A percentile compares a stretch with the other conserved stretches of the same genome.
Evolutionary conservation across 2,888 invertebrate genomes (phyloP).

Genomic region (Dione juno): DNA sequence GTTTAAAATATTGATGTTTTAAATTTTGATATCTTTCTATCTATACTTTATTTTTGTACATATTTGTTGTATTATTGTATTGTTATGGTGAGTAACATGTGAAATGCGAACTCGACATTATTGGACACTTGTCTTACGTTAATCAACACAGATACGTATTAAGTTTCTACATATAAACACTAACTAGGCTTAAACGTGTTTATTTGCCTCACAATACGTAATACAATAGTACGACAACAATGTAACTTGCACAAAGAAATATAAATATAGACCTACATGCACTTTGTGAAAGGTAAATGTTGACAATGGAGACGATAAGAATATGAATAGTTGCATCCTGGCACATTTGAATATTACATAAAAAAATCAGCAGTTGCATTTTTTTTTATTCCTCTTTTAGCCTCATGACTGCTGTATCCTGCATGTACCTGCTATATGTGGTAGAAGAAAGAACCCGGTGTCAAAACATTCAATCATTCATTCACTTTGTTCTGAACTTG

Average conservation of each 20-base stretch:
- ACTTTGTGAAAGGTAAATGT: slow-evolving; percentile 23
- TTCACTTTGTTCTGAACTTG: no score
- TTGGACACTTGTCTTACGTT: slow-evolving; percentile 7
- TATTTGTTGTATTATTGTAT: no score
- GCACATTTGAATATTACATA: not conserved
- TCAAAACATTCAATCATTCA: no score
- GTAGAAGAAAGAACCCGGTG: no score
- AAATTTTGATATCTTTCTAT: no score
- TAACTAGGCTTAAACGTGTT: slow-evolving; percentile 2
- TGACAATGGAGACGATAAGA: slow-evolving; percentile 18
- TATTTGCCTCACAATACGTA: slow-evolving; percentile 12
- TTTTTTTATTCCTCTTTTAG: no score
- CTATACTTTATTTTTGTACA: no score
- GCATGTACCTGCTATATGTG: no score
- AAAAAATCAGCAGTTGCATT: not conserved
- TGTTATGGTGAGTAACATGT: not conserved
- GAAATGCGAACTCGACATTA: not conserved
- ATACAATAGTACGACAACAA: slow-evolving; percentile 10
- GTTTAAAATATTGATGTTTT: no score
- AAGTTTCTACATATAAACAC: not conserved
- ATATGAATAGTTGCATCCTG: slow-evolving; percentile 9
- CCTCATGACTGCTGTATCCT: no score
- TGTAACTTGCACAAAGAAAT: slow-evolving; percentile 27
- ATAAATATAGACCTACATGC: slow-evolving; percentile 27
- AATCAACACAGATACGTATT: slow-evolving; percentile 6